Evolutionary conservation across 2,797 vertebrate species (phyloP), one percentile per base, ranked within the genome.

Genomic region (Notoglanidium macrostoma): DNA sequence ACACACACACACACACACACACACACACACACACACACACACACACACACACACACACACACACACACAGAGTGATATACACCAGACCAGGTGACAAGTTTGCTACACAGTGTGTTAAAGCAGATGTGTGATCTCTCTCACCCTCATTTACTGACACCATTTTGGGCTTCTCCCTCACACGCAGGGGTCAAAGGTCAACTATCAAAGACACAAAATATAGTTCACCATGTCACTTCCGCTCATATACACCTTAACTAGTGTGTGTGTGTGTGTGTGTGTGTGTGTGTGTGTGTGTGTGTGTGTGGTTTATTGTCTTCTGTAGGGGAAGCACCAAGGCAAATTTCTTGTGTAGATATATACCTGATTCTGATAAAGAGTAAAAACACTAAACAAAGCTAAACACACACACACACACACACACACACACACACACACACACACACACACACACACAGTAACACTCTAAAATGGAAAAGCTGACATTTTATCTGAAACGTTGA

Each of bases 21-120:
- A 81, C 54, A 88, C 61, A 85, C 74, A 70, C 63, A 80, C 21
- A 78, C 21, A 67, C 70, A 83, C 57, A 83, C 86, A 81, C 73
- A 72, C 68, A 77, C 84, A 86, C 73, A 77, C 85, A 86, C 74
- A 86, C 84, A 63, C 84, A 85, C 21, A 72, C 23, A 54, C 51
- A 54, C 23, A 51, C 21, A 73, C 44, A 74, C 40, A 74, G 2
- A 21, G 73, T 76, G 46, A 51, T 29, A 29, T 19, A 35, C 29
- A 59, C 29, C 76, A 57, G 29, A 35, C 14, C 51, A 78, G 26
- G 14, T n/a, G 26, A 23, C 23, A 26, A n/a, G 49, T 15, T 5
- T 54, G 11, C 26, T 49, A 26, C 29, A 68, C 29, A 35, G 6
- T 70, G 17, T 40, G n/a, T 29, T 79, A 11, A 57, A 40, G 19